A percentile compares a stretch with the other conserved stretches of the same genome.
These are phyloP conservation scores for Zonitis immaculata DNA, from an alignment of 2,888 invertebrate genomes.

Conservation along the genomic window DNA sequence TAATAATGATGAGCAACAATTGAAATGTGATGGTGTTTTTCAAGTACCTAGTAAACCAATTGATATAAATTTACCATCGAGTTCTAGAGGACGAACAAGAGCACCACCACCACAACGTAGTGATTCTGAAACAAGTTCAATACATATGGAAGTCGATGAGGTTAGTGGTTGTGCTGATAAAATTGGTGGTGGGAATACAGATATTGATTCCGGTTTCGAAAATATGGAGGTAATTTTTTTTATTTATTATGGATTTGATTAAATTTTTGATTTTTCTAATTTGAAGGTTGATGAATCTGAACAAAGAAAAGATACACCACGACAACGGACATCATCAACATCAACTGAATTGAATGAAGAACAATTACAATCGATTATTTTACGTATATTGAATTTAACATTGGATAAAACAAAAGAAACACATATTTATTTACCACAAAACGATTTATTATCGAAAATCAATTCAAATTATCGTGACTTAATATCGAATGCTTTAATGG, in stretches of 20 bases:
- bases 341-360: slow-evolving; percentile 61
- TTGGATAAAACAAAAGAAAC: slow-evolving; percentile 54
- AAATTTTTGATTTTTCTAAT: no score
- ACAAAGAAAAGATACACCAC: slow-evolving; percentile 47
- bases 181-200: slow-evolving; percentile 49
- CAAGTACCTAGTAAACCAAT: slow-evolving; percentile 46
- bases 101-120: slow-evolving; percentile 43
- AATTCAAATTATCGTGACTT: slow-evolving; percentile 50
- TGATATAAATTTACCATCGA: slow-evolving; percentile 40
- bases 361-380: slow-evolving; percentile 60
- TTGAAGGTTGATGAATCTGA: slow-evolving; percentile 58
- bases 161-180: slow-evolving; percentile 47
- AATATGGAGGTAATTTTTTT: slow-evolving; percentile 77
- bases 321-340: slow-evolving; percentile 42
- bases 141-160: slow-evolving; percentile 59
- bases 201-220: slow-evolving; percentile 69
- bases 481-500: slow-evolving; percentile 63
- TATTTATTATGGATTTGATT: no score
- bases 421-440: slow-evolving; percentile 50
- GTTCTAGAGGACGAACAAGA: slow-evolving; percentile 35
- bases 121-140: slow-evolving; percentile 49
- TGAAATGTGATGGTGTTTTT: slow-evolving; percentile 33
- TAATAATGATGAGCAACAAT: background rate
- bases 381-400: slow-evolving; percentile 66
- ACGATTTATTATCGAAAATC: slow-evolving; percentile 50